Base-by-base conservation (phyloP, 2,888 invertebrate genomes). In the Cyaniris semiargus region DNA sequence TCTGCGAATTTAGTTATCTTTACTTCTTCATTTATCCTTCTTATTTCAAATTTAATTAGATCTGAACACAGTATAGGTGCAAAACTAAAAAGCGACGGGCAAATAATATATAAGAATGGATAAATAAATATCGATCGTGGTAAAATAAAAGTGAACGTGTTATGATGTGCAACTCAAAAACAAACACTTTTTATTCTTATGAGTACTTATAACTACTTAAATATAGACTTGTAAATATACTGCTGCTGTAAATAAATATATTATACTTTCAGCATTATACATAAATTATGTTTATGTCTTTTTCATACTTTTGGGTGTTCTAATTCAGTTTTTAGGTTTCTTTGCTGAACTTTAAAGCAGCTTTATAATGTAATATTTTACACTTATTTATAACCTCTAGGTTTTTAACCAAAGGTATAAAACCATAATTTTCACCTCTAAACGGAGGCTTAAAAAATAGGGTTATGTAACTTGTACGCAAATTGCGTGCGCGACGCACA, bases 81-180 rank as follows among this genome's bases (percentile, higher is more conserved):
- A 84, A 78, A 86, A 88, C 86, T 85, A 87, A 86, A 85, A 87
- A 87, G 87, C 88, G 80, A 87, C 84, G 83, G 85, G 90, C 91
- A 88, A 89, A 85, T 85, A 76, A 80, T 79, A 81, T 75, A 34
- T 78, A 78, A 78, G 21, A 78, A 81, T 78, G 78, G 80, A 78
- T 44, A 79, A 79, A 77, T 74, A 85, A 86, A 84, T 84, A 85
- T 84, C 85, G 80, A 15, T 15, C 15, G 60, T 18, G 60, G 7
- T 81, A 82, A 79, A 79, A 82, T 82, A 84, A 84, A 84, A 83
- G 82, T 83, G 79, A 78, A 90, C 89, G 88, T 88, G 90, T 85
- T 81, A 87, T 89, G 92, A 83, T 85, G 90, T 89, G 93, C 92
- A 93, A 92, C 92, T 88, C 85, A 93, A 90, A 90, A 80, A 88